Percentiles rank a stretch among this genome's conserved stretches.
phyloP scores from a whole-genome alignment of 1,140 invertebrate genomes.

The Zaprionus gabonicus region DNA sequence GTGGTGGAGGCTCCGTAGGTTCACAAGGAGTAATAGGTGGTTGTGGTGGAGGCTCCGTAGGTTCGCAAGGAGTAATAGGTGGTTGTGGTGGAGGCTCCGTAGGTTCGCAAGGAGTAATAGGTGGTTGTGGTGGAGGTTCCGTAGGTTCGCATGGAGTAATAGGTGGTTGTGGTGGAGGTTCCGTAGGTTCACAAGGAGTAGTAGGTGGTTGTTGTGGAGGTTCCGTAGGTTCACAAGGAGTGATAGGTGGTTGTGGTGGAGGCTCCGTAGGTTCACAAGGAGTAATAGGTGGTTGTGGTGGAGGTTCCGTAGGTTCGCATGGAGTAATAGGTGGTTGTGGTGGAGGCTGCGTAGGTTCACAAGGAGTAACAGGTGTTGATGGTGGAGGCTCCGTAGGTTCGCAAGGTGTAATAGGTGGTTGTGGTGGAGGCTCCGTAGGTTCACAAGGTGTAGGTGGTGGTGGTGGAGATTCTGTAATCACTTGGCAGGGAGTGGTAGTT shows the following conservation, averaged over 20 bases:
- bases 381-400: constrained; percentile 14
- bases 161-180: neutral
- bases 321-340: neutral
- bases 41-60: neutral
- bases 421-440: neutral
- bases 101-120: neutral
- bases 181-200: neutral
- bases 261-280: neutral
- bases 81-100: neutral
- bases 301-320: neutral
- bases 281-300: neutral
- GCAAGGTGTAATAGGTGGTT: constrained; percentile 5
- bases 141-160: neutral
- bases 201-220: neutral
- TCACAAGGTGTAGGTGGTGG: constrained; percentile 1
- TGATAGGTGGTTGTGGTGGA: neutral
- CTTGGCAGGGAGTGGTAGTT: neutral
- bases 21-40: neutral
- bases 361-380: constrained; percentile 5
- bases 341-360: neutral
- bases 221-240: neutral
- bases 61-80: neutral
- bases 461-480: neutral
- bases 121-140: neutral
- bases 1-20: neutral